These are phyloP conservation scores for Cremastobaeus sp. DNA, from an alignment of 2,888 invertebrate genomes.

Conservation along the genomic window DNA sequence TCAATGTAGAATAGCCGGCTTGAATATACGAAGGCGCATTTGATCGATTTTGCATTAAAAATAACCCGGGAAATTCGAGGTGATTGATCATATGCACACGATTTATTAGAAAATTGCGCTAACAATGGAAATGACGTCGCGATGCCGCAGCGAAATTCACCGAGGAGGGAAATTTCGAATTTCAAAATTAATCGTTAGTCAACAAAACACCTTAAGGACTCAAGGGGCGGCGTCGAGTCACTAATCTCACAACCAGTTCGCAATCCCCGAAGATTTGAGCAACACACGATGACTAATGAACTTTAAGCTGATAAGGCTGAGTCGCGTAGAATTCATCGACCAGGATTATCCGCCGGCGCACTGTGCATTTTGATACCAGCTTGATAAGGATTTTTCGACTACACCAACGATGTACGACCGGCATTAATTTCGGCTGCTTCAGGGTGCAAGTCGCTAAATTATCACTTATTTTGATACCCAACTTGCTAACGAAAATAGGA, in stretches of 20 bases:
- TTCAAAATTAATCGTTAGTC: not conserved
- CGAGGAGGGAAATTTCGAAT: not conserved
- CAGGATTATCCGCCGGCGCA: constrained; percentile 22
- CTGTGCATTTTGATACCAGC: constrained; percentile 16
- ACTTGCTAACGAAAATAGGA: constrained; percentile 9
- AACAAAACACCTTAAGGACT: constrained; percentile 9
- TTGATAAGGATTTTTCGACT: constrained; percentile 7
- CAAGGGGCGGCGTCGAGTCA: not conserved
- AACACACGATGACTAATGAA: constrained; percentile 48
- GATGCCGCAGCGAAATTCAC: no score
- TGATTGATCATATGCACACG: no score
- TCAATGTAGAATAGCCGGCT: no score
- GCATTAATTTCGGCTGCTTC: constrained; percentile 13
- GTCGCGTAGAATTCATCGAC: constrained; percentile 17
- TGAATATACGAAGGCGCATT: no score
- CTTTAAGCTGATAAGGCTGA: constrained; percentile 44
- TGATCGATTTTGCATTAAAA: no score
- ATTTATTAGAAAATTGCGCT: no score
- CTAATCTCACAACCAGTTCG: constrained; percentile 47
- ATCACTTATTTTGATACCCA: constrained; percentile 12
- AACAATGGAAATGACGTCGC: no score
- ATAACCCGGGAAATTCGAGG: no score
- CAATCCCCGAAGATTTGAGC: constrained; percentile 30
- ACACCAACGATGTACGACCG: constrained; percentile 3
- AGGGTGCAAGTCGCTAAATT: constrained; percentile 18